Evolutionary conservation across 2,888 invertebrate genomes (phyloP).

Genomic region (Cartodere bifasciata): DNA sequence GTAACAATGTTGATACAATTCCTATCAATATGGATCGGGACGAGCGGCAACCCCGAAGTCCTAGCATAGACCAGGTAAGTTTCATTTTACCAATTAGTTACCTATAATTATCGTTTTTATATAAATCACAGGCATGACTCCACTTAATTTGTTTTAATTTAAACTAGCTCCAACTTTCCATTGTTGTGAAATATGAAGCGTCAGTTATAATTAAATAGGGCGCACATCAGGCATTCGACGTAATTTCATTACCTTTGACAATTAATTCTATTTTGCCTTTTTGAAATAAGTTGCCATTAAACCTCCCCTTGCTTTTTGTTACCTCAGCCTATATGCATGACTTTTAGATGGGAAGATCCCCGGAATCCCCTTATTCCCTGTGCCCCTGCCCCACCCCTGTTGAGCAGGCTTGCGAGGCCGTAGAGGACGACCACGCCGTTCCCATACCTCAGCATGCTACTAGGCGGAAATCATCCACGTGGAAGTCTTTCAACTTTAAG

Average conservation of each 20-base stretch:
- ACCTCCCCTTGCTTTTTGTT: slow-evolving; percentile 24
- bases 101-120: too few relatives aligned
- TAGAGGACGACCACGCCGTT: slow-evolving; percentile 30
- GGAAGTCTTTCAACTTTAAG: slow-evolving; percentile 71
- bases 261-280: too few relatives aligned
- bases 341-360: slow-evolving; percentile 33
- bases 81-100: too few relatives aligned
- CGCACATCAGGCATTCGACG: too few relatives aligned
- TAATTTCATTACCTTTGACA: too few relatives aligned
- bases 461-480: slow-evolving; percentile 51
- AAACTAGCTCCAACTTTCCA: too few relatives aligned
- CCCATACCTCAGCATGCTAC: slow-evolving; percentile 31
- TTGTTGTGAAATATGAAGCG: too few relatives aligned
- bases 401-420: slow-evolving; percentile 36
- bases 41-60: slow-evolving; percentile 58
- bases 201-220: too few relatives aligned
- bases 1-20: slow-evolving; percentile 36
- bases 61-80: slow-evolving; percentile 82
- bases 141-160: too few relatives aligned
- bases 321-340: slow-evolving; percentile 28
- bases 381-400: slow-evolving; percentile 37
- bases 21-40: slow-evolving; percentile 27
- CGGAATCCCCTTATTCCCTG: slow-evolving; percentile 32
- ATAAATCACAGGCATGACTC: too few relatives aligned
- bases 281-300: too few relatives aligned